Percentiles rank a stretch among this genome's conserved stretches.
These are phyloP conservation scores for Apantesis nais DNA, from an alignment of 2,888 invertebrate species.

Conservation along the genomic window DNA sequence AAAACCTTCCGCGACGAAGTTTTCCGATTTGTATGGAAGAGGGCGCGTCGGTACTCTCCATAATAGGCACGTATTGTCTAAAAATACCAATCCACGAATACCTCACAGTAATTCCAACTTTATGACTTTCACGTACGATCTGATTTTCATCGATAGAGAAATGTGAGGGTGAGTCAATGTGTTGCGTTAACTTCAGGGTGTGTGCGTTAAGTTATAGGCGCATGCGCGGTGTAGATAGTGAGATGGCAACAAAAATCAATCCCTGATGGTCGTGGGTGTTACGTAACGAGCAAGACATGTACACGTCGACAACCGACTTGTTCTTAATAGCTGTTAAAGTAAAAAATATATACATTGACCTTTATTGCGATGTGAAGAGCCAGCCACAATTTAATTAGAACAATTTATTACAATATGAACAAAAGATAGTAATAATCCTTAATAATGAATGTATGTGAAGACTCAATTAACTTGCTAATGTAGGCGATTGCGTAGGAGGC, in stretches of 20 bases:
- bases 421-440: neutral
- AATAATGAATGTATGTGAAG: neutral
- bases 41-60: constrained; percentile 76
- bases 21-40: constrained; percentile 81
- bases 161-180: constrained; percentile 56
- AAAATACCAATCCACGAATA: constrained; percentile 68
- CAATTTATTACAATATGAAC: neutral
- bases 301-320: constrained; percentile 63
- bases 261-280: constrained; percentile 78
- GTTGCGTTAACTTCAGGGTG: constrained; percentile 50
- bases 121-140: constrained; percentile 34
- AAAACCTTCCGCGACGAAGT: constrained; percentile 76
- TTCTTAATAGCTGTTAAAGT: constrained; percentile 68
- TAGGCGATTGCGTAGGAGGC: constrained; percentile 38
- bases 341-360: constrained; percentile 40
- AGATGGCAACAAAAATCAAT: constrained; percentile 81
- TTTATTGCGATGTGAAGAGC: neutral
- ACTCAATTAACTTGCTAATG: constrained; percentile 11
- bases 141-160: constrained; percentile 35
- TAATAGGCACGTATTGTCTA: constrained; percentile 79
- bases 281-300: constrained; percentile 76
- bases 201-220: constrained; percentile 69
- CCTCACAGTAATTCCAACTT: constrained; percentile 30
- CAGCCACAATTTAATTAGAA: neutral
- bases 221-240: constrained; percentile 68